Evolutionary conservation across 2,113 vertebrate species (phyloP).

Genomic region (Riparia riparia): DNA sequence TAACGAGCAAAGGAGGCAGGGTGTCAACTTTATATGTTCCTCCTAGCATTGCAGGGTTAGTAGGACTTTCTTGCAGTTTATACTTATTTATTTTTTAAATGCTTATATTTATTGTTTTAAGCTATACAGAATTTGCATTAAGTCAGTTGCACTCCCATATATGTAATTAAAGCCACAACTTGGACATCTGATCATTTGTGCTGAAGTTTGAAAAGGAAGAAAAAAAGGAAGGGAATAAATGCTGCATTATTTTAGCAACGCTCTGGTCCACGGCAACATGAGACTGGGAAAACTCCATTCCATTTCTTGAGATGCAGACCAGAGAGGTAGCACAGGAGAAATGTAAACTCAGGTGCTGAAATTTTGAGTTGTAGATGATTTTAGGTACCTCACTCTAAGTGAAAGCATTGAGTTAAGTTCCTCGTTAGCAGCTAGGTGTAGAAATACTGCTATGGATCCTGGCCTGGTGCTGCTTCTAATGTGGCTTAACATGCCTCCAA

Average conservation of each 20-base stretch:
- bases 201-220: neutral
- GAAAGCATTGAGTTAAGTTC: neutral
- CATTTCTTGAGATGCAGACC: neutral
- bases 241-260: neutral
- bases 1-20: rapidly evolving
- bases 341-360: neutral
- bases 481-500: neutral
- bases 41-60: neutral
- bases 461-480: neutral
- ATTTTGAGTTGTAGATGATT: neutral
- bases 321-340: neutral
- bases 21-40: neutral
- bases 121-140: neutral
- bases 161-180: neutral
- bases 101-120: neutral
- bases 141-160: neutral
- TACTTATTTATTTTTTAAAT: neutral
- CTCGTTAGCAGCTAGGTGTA: neutral
- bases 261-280: neutral
- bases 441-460: neutral
- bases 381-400: neutral
- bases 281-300: neutral
- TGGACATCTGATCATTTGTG: neutral
- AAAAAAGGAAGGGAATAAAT: neutral
- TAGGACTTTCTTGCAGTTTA: neutral